phyloP scores from a whole-genome alignment of 2,113 vertebrate genomes.

The Fregata magnificens region DNA sequence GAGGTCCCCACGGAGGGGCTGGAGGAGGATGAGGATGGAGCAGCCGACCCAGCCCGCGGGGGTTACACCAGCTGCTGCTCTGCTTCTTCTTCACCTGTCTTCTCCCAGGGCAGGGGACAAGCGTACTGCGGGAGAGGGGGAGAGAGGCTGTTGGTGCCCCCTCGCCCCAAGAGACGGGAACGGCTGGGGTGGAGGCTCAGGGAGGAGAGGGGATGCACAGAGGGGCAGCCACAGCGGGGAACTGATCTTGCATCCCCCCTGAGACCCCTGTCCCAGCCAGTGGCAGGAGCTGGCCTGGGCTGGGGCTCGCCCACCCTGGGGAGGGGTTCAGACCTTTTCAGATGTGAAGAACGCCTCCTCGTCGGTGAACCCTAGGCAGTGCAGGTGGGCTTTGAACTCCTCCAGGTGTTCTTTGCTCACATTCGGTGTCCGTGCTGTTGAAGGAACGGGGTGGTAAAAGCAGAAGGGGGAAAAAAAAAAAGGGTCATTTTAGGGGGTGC shows the following conservation, averaged over 20 bases:
- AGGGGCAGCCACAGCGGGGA: too few relatives aligned
- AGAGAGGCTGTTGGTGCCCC: fast-evolving
- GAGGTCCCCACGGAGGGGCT: neutral
- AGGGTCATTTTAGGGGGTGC: neutral
- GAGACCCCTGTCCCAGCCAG: neutral
- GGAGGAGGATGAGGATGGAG: neutral
- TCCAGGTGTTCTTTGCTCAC: conserved; percentile 37
- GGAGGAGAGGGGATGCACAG: neutral
- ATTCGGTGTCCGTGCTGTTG: neutral
- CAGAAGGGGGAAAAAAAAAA: fast-evolving
- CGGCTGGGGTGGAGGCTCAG: fast-evolving
- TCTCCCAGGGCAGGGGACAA: neutral
- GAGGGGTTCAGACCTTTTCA: neutral
- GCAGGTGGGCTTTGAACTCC: neutral
- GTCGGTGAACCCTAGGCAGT: neutral
- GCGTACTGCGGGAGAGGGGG: neutral
- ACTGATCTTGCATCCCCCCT: fast-evolving
- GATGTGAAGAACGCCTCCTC: neutral
- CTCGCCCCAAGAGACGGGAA: neutral
- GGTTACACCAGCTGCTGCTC: neutral
- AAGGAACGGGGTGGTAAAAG: neutral
- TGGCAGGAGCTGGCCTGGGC: neutral
- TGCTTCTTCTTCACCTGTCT: fast-evolving
- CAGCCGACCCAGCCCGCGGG: fast-evolving
- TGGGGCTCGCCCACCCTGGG: neutral